Percentiles rank a stretch among this genome's conserved stretches.
These are phyloP conservation scores for Arge pagana DNA, from an alignment of 2,888 invertebrate species.

Conservation along the genomic window DNA sequence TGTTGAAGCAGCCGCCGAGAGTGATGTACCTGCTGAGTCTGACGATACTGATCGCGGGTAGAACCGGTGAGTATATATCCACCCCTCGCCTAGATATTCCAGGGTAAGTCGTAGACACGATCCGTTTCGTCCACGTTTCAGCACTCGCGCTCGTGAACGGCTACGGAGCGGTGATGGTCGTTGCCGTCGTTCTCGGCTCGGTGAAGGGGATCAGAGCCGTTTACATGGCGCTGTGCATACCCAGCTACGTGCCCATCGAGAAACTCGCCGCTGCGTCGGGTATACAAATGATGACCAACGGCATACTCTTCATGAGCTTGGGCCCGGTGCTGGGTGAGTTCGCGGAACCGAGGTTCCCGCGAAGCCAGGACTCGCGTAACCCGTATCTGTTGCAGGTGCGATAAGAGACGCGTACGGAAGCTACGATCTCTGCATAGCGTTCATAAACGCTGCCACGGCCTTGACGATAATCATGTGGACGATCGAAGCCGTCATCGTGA, in stretches of 20 bases:
- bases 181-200: conserved; percentile 67
- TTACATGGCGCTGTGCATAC: conserved; percentile 71
- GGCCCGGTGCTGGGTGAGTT: conserved; percentile 68
- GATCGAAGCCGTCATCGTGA: conserved; percentile 56
- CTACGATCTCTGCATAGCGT: conserved; percentile 64
- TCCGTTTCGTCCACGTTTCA: too few relatives aligned
- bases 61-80: conserved; percentile 64
- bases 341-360: too few relatives aligned
- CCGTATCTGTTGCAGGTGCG: conserved; percentile 59
- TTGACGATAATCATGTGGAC: conserved; percentile 66
- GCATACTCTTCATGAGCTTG: conserved; percentile 64
- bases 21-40: conserved; percentile 70
- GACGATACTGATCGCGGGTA: conserved; percentile 63
- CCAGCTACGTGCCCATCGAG: conserved; percentile 70
- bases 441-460: conserved; percentile 67
- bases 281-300: conserved; percentile 73
- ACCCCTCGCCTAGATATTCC: background rate
- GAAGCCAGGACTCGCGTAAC: background rate
- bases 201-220: conserved; percentile 74
- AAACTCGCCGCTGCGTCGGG: conserved; percentile 70
- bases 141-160: conserved; percentile 53
- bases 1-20: conserved; percentile 65
- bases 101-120: conserved; percentile 54
- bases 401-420: conserved; percentile 67
- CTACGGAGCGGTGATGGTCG: conserved; percentile 54